These are phyloP conservation scores for Eucera pruinosa DNA, from an alignment of 2,888 invertebrate species.

Conservation along the genomic window DNA sequence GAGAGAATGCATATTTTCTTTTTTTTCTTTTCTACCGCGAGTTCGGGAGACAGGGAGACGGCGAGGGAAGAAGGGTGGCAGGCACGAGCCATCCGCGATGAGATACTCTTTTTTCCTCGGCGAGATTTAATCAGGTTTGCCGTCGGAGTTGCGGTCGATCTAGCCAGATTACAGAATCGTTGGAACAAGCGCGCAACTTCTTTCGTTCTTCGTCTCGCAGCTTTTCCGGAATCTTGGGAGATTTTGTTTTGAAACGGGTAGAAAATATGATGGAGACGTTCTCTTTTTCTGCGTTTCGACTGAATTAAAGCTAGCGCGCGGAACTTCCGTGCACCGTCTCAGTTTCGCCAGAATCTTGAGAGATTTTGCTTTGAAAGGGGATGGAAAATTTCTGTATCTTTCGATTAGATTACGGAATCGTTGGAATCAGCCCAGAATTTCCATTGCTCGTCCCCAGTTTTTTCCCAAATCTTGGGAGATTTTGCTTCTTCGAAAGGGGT, in stretches of 20 bases:
- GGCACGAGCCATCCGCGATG: conserved; percentile 4
- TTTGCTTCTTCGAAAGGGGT: no score
- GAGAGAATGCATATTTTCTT: conserved; percentile 39
- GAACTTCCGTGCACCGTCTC: no score
- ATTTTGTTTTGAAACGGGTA: not conserved
- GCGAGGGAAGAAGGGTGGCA: not conserved
- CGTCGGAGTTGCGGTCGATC: conserved; percentile 22
- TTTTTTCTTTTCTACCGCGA: not conserved
- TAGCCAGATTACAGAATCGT: conserved; percentile 16
- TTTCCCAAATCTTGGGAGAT: no score
- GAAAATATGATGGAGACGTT: not conserved
- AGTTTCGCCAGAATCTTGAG: no score
- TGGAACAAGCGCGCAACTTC: not conserved
- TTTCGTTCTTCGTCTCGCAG: not conserved
- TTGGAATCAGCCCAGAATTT: no score
- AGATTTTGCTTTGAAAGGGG: no score
- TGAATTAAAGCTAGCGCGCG: no score
- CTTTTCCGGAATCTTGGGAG: not conserved
- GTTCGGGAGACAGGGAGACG: not conserved
- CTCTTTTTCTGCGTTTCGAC: no score
- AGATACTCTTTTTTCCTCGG: conserved; percentile 17
- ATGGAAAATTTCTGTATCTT: no score
- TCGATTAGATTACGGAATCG: no score
- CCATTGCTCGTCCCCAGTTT: no score
- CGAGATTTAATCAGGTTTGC: conserved; percentile 56